A percentile compares a stretch with the other conserved stretches of the same genome.
Evolutionary conservation across 2,797 vertebrate species (phyloP).

Genomic region (Cyclopterus lumpus): DNA sequence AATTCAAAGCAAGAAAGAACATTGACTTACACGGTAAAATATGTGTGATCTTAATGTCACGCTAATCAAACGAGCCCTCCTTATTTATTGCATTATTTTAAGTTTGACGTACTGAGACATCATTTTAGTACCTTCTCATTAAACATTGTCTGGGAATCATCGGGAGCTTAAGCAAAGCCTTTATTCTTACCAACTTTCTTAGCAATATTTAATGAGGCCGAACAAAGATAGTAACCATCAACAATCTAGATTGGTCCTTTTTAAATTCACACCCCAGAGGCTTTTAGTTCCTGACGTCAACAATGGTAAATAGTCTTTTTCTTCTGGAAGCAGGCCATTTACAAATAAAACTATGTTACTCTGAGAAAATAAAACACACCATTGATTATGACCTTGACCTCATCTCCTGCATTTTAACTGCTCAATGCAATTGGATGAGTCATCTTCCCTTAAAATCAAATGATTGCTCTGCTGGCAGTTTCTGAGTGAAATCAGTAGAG

Average conservation of each 20-base stretch:
- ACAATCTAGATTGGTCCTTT: slow-evolving; percentile 24
- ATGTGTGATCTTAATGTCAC: slow-evolving; percentile 32
- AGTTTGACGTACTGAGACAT: slow-evolving; percentile 50
- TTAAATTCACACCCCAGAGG: slow-evolving; percentile 52
- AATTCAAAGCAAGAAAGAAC: slow-evolving; percentile 24
- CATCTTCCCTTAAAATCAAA: slow-evolving; percentile 55
- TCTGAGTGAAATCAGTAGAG: slow-evolving; percentile 46
- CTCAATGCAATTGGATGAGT: slow-evolving; percentile 47
- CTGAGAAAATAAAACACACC: slow-evolving; percentile 63
- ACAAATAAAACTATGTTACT: slow-evolving; percentile 64
- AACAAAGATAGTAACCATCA: slow-evolving; percentile 48
- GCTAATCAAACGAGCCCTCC: slow-evolving; percentile 41
- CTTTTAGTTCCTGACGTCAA: slow-evolving; percentile 32
- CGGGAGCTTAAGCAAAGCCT: slow-evolving; percentile 29
- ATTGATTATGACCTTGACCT: slow-evolving; percentile 69
- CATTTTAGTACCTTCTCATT: slow-evolving; percentile 9
- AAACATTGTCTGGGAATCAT: slow-evolving; percentile 16
- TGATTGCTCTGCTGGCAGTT: slow-evolving; percentile 47
- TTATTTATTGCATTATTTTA: slow-evolving; percentile 37
- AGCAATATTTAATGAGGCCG: slow-evolving; percentile 59
- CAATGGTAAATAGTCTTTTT: slow-evolving; percentile 17
- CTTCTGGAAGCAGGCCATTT: slow-evolving; percentile 41
- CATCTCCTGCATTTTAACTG: slow-evolving; percentile 48
- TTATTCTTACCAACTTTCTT: slow-evolving; percentile 61
- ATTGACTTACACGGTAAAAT: not conserved